These are phyloP conservation scores for Astropecten irregularis DNA, from an alignment of 53 echinoderm and acorn worm genomes.

Conservation along the genomic window DNA sequence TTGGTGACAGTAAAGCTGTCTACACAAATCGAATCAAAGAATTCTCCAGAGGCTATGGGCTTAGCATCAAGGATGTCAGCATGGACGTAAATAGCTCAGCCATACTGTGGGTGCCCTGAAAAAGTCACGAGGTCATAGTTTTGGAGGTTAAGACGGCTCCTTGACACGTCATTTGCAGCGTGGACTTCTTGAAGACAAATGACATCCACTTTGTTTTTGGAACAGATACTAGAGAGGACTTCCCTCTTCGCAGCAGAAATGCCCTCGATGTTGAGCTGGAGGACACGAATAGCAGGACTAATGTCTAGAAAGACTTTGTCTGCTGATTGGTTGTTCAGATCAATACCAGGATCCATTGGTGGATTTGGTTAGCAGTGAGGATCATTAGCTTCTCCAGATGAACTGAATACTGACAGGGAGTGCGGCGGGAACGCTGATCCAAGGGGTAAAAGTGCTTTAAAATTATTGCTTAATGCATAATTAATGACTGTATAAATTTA, in stretches of 20 bases:
- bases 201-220: constrained; percentile 12
- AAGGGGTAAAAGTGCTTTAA: too few species aligned
- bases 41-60: constrained; percentile 2
- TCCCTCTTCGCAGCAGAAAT: constrained; percentile 29
- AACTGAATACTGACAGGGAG: neutral
- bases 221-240: neutral
- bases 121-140: constrained; percentile 41
- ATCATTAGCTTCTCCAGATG: neutral
- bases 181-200: constrained; percentile 36
- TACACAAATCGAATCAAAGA: neutral
- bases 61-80: constrained; percentile 2
- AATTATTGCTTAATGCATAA: too few species aligned
- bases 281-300: constrained; percentile 6
- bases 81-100: constrained; percentile 28
- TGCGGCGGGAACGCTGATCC: neutral
- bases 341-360: neutral
- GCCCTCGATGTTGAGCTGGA: constrained; percentile 33
- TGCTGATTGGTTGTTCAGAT: neutral
- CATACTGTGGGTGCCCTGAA: constrained; percentile 1
- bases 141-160: neutral
- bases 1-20: constrained; percentile 10
- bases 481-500: too few species aligned
- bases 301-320: constrained; percentile 9
- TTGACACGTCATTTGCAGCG: neutral
- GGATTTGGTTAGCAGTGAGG: neutral